These are phyloP conservation scores for Rhipidura dahli DNA, from an alignment of 2,113 vertebrate species.

Conservation along the genomic window DNA sequence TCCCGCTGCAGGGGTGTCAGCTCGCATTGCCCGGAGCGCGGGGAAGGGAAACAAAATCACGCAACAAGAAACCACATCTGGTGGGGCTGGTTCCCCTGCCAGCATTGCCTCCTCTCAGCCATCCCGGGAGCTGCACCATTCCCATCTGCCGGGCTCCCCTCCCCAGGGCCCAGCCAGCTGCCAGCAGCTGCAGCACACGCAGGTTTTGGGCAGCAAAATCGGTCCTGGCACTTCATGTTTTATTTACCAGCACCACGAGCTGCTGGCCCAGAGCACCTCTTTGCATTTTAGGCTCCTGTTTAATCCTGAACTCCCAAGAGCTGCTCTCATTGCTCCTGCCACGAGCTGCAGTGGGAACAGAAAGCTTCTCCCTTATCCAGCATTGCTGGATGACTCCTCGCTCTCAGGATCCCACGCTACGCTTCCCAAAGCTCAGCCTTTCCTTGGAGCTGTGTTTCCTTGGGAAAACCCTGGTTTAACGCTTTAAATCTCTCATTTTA, in stretches of 20 bases:
- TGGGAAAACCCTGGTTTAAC: background rate
- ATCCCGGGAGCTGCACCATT: background rate
- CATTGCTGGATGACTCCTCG: background rate
- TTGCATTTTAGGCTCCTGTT: background rate
- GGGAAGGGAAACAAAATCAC: background rate
- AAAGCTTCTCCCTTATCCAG: background rate
- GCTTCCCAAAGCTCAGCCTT: background rate
- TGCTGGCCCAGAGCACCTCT: background rate
- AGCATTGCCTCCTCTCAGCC: background rate
- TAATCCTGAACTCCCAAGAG: background rate
- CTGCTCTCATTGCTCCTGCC: background rate
- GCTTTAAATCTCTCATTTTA: rapidly evolving
- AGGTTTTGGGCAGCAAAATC: rapidly evolving
- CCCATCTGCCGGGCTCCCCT: background rate
- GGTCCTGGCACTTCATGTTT: background rate
- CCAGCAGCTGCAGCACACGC: background rate
- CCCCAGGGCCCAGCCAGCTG: background rate
- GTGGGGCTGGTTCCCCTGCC: background rate
- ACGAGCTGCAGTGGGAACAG: background rate
- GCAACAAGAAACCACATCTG: background rate
- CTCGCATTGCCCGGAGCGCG: background rate
- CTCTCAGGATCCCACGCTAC: background rate
- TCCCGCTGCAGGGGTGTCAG: background rate
- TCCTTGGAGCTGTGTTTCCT: background rate
- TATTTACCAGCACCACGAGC: background rate